Base-by-base conservation (phyloP, 2,888 invertebrate genomes). In the Uloborus plumipes region DNA sequence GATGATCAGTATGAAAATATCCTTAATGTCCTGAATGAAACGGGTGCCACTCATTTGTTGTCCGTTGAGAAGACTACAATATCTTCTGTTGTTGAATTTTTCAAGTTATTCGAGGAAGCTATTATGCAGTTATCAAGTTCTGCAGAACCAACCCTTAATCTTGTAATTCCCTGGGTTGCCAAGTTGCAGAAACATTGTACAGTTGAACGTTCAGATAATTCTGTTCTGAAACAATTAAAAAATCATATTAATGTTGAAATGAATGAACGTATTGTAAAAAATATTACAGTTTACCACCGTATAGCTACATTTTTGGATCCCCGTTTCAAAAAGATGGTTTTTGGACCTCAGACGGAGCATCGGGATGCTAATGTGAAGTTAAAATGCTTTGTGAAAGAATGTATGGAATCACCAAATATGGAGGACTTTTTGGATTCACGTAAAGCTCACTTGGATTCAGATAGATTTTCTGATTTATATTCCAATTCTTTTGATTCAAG, bases 291-390 rank as follows among this genome's bases (percentile, higher is more conserved):
- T 22, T 67, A 77, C 31, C 82, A 83, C 31, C 69, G 67, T 9
- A 77, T 83, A 18, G 82, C 82, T 14, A 77, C 82, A n/a, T 55
- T 77, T 13, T 39, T 83, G 3, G 82, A 83, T 50, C 82, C 82
- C 9, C 31, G 82, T 2, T 83, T 83, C 39, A 76, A 77, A 31
- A 72, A 72, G 51, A 22, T 75, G 65, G 14, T 22, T 0, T 75
- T 83, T 51, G 74, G 69, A 1, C 49, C 72, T 26, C 59, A 55
- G 18, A 11, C 58, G 9, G 76, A 83, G 2, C 73, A 83, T 7
- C 51, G 47, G 0, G 77, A 74, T 18, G 72, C 82, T 14, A 67
- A 53, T 39, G 26, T 39, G 11, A 72, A 67, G 53, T 15, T 77
- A 11, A 83, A 77, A 55, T 62, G 77, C 53, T 67, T 83, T 4